These are phyloP conservation scores for Epistrophella euchroma DNA, from an alignment of 2,888 invertebrate genomes.

Conservation along the genomic window DNA sequence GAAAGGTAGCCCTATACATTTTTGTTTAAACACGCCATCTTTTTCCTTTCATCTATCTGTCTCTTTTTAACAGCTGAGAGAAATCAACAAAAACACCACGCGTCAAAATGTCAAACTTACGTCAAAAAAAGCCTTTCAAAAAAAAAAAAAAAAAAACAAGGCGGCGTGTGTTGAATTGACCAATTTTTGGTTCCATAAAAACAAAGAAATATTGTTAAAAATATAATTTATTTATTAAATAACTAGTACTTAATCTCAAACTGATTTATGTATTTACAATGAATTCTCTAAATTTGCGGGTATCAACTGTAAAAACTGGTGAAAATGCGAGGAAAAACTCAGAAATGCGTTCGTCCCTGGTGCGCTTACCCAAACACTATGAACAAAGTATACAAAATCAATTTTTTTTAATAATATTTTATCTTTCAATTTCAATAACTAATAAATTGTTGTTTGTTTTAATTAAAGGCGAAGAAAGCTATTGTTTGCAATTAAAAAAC, in stretches of 20 bases:
- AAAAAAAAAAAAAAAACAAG: neutral
- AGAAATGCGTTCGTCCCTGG: conserved; percentile 78
- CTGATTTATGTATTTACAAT: conserved; percentile 59
- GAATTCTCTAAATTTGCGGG: conserved; percentile 79
- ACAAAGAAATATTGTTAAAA: neutral
- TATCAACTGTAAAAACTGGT: conserved; percentile 79
- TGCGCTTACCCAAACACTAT: conserved; percentile 77
- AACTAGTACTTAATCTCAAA: neutral
- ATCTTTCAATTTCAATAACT: neutral
- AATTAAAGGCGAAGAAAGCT: conserved; percentile 75
- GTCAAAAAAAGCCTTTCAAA: neutral
- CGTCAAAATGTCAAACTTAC: conserved; percentile 37
- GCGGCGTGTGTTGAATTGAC: neutral
- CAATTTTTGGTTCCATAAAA: neutral
- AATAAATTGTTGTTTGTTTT: conserved; percentile 15
- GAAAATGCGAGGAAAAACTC: conserved; percentile 79
- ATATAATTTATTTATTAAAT: neutral
- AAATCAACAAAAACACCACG: conserved; percentile 66
- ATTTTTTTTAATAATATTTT: neutral
- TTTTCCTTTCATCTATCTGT: neutral
- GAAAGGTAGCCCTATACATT: conserved; percentile 14
- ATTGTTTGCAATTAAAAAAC: conserved; percentile 77
- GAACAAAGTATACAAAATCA: conserved; percentile 73
- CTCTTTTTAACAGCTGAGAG: conserved; percentile 33
- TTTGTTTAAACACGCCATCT: conserved; percentile 28